A percentile compares a stretch with the other conserved stretches of the same genome.
Conservation (phyloP, 2,888 invertebrate genomes). For the Hofmannophila pseudospretella region DNA sequence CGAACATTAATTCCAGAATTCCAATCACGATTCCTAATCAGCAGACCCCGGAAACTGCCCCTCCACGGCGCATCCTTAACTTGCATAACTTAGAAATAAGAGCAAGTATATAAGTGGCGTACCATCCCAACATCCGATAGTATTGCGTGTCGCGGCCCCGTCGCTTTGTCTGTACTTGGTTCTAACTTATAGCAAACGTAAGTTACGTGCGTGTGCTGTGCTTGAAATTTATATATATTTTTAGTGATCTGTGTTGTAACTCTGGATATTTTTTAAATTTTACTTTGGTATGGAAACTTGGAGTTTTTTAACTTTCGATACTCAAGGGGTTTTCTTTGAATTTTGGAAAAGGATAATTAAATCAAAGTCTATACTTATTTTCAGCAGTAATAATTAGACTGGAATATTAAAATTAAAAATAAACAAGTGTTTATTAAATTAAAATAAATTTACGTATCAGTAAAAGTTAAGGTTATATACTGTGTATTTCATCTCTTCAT, state of each 20-base stretch:
- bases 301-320: background rate
- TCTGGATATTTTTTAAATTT: background rate
- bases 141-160: constrained; percentile 2
- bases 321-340: too few species aligned
- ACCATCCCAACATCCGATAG: constrained; percentile 17
- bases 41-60: constrained; percentile 19
- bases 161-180: constrained; percentile 4
- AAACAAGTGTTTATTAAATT: too few species aligned
- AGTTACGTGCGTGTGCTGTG: constrained; percentile 17
- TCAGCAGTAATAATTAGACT: too few species aligned
- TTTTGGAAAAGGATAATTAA: too few species aligned
- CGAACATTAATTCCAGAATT: background rate
- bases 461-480: too few species aligned
- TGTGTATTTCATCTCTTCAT: too few species aligned
- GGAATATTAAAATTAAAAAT: too few species aligned
- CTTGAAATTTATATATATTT: constrained; percentile 11
- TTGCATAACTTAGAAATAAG: constrained; percentile 27
- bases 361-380: too few species aligned
- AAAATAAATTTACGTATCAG: too few species aligned
- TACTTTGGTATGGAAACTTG: background rate
- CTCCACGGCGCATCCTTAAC: constrained; percentile 10
- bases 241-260: background rate
- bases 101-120: constrained; percentile 40
- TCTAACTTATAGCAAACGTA: constrained; percentile 2
- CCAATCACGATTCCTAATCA: background rate